Evolutionary conservation across 2,113 vertebrate species (phyloP).

Genomic region (Oncorhynchus masou): DNA sequence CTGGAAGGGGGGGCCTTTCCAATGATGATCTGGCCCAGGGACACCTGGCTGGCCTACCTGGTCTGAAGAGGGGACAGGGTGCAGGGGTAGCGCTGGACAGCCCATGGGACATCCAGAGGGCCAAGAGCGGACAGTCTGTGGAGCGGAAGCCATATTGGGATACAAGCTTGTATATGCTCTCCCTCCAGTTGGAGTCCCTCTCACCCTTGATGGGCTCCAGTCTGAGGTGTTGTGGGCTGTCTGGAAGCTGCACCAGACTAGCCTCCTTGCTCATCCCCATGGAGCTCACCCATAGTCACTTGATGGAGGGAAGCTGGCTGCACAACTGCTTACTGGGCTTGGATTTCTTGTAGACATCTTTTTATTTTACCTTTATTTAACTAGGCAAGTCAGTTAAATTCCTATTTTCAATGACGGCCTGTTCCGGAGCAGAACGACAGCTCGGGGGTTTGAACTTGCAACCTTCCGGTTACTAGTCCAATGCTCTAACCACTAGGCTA

Average conservation of each 20-base stretch:
- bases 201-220: slow-evolving; percentile 9
- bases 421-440: no score
- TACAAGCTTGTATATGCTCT: slow-evolving; percentile 22
- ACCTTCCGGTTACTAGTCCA: no score
- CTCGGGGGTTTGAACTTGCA: no score
- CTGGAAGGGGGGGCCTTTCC: neutral
- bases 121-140: neutral
- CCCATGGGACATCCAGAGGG: neutral
- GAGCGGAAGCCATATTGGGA: slow-evolving; percentile 23
- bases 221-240: neutral
- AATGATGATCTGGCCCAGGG: neutral
- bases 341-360: neutral
- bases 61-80: neutral
- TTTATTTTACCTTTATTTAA: no score
- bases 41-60: neutral
- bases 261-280: neutral
- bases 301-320: neutral
- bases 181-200: slow-evolving; percentile 10
- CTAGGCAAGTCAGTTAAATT: no score
- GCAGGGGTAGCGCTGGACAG: neutral
- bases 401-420: no score
- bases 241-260: neutral
- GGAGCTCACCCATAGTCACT: neutral
- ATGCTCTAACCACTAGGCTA: no score
- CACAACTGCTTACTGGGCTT: neutral